Evolutionary conservation across 2,797 vertebrate genomes (phyloP).

Genomic region (Eulemur rubriventer): DNA sequence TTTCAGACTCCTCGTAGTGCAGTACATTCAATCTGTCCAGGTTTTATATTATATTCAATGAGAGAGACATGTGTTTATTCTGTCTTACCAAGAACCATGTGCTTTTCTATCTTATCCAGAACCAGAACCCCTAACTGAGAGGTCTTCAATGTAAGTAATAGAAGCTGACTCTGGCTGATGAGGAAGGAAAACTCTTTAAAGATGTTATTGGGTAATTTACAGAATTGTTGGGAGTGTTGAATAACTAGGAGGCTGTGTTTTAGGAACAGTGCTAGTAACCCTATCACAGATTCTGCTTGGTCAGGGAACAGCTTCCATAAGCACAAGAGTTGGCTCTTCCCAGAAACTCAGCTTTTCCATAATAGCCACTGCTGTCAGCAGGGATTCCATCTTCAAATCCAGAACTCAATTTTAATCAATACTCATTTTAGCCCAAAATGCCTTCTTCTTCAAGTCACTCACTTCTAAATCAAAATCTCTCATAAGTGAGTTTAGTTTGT

Average conservation of each 20-base stretch:
- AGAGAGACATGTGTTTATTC: neutral
- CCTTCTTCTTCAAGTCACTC: neutral
- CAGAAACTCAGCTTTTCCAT: neutral
- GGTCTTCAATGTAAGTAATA: neutral
- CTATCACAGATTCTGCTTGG: neutral
- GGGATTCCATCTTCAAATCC: neutral
- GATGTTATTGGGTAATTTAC: neutral
- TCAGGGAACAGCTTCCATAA: too few relatives aligned
- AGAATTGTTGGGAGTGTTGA: neutral
- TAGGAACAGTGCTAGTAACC: neutral
- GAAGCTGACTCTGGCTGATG: neutral
- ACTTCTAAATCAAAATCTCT: neutral
- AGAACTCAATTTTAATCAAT: neutral
- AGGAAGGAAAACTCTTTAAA: neutral
- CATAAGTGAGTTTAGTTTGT: neutral
- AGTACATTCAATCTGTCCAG: neutral
- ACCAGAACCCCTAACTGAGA: neutral
- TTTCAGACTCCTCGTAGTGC: neutral
- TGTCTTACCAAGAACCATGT: neutral
- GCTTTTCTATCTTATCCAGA: neutral
- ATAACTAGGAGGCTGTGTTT: neutral
- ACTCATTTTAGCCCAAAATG: neutral
- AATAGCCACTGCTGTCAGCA: neutral
- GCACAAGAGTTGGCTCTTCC: neutral
- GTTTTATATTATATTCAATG: neutral